phyloP scores from a whole-genome alignment of 2,888 invertebrate species.

The Hermaeophaga mercurialis region DNA sequence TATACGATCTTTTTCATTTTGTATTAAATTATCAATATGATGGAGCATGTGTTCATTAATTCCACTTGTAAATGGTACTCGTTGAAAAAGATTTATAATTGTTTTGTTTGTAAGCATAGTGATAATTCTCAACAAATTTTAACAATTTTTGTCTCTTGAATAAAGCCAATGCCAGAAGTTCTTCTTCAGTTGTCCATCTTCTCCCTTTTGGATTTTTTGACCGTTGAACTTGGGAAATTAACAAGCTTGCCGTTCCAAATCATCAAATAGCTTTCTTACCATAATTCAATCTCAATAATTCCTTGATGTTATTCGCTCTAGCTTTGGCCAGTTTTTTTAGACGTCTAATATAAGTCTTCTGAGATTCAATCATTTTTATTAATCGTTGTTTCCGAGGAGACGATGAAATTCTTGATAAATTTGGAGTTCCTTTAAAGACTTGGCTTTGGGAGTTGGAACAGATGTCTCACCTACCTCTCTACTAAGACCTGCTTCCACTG shows the following conservation, averaged over 20 bases:
- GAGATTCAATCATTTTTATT: conserved; percentile 9
- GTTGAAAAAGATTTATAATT: conserved; percentile 25
- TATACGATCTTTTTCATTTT: conserved; percentile 9
- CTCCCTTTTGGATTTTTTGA: conserved; percentile 26
- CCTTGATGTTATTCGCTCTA: conserved; percentile 5
- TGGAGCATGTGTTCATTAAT: conserved; percentile 30
- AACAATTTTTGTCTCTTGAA: no score
- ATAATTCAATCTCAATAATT: conserved; percentile 2
- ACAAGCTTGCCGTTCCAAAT: conserved; percentile 27
- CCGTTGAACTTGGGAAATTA: no score
- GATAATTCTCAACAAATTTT: conserved; percentile 26
- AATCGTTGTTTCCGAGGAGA: not conserved
- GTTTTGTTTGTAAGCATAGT: conserved; percentile 32
- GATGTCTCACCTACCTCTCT: no score
- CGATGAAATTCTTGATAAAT: not conserved
- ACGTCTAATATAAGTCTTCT: conserved; percentile 5
- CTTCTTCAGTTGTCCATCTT: conserved; percentile 33
- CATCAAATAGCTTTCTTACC: conserved; percentile 12
- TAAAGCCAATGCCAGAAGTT: conserved; percentile 23
- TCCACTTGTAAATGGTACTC: conserved; percentile 30
- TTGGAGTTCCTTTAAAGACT: conserved; percentile 11
- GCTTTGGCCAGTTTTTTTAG: no score
- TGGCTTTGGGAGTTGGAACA: no score
- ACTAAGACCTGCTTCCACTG: no score
- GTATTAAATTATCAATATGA: conserved; percentile 16